Percentiles rank a stretch among this genome's conserved stretches.
Evolutionary conservation across 2,888 invertebrate species (phyloP).

Genomic region (Melolontha melolontha): DNA sequence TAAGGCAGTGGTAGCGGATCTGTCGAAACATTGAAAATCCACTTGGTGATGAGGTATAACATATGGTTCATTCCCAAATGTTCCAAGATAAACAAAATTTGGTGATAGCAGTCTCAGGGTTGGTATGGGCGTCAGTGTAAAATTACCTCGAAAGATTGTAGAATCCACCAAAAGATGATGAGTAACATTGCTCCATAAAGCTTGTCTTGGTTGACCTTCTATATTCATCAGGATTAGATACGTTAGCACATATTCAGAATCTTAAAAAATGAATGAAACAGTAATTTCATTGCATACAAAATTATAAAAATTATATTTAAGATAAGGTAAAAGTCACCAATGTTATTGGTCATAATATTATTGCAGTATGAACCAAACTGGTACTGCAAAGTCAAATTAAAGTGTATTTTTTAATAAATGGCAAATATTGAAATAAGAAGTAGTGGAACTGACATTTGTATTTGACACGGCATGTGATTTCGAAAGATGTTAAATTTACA

Average conservation of each 20-base stretch:
- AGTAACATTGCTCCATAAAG: not conserved
- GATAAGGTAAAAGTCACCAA: too few relatives aligned
- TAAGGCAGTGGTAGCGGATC: conserved; percentile 69
- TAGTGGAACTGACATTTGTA: too few relatives aligned
- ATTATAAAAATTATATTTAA: too few relatives aligned
- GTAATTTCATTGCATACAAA: too few relatives aligned
- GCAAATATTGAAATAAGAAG: too few relatives aligned
- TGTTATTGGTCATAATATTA: too few relatives aligned
- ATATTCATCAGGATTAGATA: conserved; percentile 48
- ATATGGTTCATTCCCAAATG: conserved; percentile 70
- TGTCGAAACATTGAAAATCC: conserved; percentile 70
- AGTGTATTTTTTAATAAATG: too few relatives aligned
- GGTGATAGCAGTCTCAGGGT: conserved; percentile 69
- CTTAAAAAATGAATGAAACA: conserved; percentile 45
- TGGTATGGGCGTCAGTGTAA: conserved; percentile 59
- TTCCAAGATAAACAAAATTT: conserved; percentile 71
- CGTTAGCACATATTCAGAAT: conserved; percentile 51
- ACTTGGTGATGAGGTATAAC: conserved; percentile 67
- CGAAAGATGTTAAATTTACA: too few relatives aligned
- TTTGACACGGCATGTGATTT: too few relatives aligned
- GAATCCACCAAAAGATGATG: conserved; percentile 45
- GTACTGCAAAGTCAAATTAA: too few relatives aligned
- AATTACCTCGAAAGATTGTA: conserved; percentile 54
- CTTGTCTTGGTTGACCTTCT: not conserved
- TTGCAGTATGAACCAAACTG: too few relatives aligned